A percentile compares a stretch with the other conserved stretches of the same genome.
Conservation (phyloP, 1,140 invertebrate species). For the Lepeophtheirus salmonis region DNA sequence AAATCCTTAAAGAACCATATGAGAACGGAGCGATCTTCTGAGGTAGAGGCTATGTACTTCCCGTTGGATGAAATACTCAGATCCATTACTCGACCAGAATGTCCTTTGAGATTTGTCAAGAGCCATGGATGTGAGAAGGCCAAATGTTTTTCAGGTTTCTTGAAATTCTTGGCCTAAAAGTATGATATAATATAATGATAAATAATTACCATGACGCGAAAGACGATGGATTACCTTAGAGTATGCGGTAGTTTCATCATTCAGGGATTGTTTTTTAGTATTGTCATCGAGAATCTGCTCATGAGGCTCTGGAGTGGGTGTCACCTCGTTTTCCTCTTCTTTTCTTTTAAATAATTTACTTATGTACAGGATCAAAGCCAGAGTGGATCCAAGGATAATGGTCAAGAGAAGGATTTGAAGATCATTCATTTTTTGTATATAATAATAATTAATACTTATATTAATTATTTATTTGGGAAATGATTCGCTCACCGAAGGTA, state of each 20-base stretch:
- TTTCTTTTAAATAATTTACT: background rate
- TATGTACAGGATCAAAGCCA: background rate
- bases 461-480: too few species aligned
- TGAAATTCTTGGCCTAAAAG: constrained; percentile 20
- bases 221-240: background rate
- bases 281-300: background rate
- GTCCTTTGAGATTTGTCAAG: constrained; percentile 52
- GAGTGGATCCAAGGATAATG: constrained; percentile 20
- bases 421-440: background rate
- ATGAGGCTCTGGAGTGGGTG: too few species aligned
- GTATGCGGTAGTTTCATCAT: background rate
- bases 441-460: too few species aligned
- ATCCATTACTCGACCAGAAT: constrained; percentile 46
- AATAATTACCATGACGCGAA: too few species aligned
- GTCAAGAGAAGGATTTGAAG: constrained; percentile 18
- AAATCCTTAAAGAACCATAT: constrained; percentile 62
- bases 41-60: constrained; percentile 44
- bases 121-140: constrained; percentile 45
- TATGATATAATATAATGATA: constrained; percentile 12
- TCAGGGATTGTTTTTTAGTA: background rate
- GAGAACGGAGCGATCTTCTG: constrained; percentile 57
- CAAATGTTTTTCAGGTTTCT: constrained; percentile 10
- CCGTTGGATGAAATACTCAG: constrained; percentile 60
- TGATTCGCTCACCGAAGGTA: too few species aligned
- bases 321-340: background rate